These are phyloP conservation scores for Lasioglossum malachurum DNA, from an alignment of 2,888 invertebrate species.

Conservation along the genomic window DNA sequence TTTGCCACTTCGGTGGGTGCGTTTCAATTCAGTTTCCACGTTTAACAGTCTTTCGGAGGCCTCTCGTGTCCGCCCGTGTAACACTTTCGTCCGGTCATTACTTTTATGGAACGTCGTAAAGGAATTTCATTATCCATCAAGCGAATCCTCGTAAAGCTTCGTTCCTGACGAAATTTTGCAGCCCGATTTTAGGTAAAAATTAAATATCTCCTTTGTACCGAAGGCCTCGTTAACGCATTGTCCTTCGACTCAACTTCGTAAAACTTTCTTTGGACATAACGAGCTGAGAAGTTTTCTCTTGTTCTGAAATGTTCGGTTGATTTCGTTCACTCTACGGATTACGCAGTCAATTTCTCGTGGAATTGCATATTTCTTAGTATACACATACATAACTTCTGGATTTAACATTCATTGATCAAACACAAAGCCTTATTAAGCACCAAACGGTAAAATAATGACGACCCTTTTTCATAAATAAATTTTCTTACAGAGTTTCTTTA, in stretches of 20 bases:
- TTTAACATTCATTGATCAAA: not conserved
- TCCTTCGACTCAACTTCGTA: not conserved
- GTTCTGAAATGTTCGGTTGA: not conserved
- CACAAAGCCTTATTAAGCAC: not conserved
- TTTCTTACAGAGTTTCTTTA: not conserved
- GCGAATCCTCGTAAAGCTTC: slow-evolving; percentile 17
- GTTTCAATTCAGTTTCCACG: not conserved
- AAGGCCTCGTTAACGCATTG: not conserved
- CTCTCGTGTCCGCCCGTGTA: not conserved
- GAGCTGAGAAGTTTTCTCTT: not conserved
- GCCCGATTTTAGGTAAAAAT: slow-evolving; percentile 8
- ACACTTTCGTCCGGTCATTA: slow-evolving; percentile 30
- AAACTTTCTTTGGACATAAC: not conserved
- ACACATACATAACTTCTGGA: not conserved
- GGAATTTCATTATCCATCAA: slow-evolving; percentile 19
- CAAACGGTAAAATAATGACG: too few relatives aligned
- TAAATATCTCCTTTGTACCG: not conserved
- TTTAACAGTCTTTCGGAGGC: not conserved
- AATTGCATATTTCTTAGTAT: not conserved
- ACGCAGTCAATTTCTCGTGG: not conserved
- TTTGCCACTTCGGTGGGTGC: not conserved
- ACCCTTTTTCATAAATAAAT: not conserved
- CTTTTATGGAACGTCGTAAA: slow-evolving; percentile 42
- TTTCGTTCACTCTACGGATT: not conserved
- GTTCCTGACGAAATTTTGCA: not conserved